A percentile compares a stretch with the other conserved stretches of the same genome.
phyloP scores from a whole-genome alignment of 2,113 vertebrate genomes.

The Lathamus discolor region DNA sequence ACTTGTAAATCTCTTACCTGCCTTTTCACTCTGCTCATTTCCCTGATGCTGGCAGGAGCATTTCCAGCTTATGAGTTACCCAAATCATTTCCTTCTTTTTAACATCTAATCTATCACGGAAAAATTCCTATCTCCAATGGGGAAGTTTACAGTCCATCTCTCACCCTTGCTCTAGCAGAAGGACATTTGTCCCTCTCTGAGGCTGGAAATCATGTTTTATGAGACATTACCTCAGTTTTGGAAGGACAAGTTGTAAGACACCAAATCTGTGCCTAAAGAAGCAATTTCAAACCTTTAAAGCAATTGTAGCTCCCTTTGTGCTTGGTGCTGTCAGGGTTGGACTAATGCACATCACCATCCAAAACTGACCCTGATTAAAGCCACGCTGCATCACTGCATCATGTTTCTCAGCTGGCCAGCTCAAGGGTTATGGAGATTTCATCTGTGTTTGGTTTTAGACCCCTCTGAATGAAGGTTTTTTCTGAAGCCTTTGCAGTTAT shows the following conservation, averaged over 20 bases:
- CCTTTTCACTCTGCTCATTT: not conserved
- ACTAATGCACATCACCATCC: not conserved
- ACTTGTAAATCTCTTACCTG: not conserved
- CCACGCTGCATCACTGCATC: not conserved
- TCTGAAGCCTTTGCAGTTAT: slow-evolving; percentile 7
- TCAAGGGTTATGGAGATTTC: not conserved
- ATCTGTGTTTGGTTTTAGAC: not conserved
- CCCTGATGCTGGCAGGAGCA: not conserved
- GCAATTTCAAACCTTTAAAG: not conserved
- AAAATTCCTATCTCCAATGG: not conserved
- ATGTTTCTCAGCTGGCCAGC: not conserved
- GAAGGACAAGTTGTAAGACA: not conserved
- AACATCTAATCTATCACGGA: not conserved
- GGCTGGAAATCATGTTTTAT: not conserved
- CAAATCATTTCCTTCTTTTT: not conserved
- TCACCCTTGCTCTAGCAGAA: not conserved
- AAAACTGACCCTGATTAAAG: not conserved
- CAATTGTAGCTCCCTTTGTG: not conserved
- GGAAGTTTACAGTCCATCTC: not conserved
- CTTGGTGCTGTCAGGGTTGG: not conserved
- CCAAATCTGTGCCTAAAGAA: not conserved
- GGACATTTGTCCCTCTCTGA: not conserved
- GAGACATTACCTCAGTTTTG: not conserved
- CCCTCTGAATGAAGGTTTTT: not conserved
- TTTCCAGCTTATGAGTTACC: not conserved